A percentile compares a stretch with the other conserved stretches of the same genome.
phyloP scores from a whole-genome alignment of 1,140 invertebrate genomes.

The Trypoxylus dichotomus region DNA sequence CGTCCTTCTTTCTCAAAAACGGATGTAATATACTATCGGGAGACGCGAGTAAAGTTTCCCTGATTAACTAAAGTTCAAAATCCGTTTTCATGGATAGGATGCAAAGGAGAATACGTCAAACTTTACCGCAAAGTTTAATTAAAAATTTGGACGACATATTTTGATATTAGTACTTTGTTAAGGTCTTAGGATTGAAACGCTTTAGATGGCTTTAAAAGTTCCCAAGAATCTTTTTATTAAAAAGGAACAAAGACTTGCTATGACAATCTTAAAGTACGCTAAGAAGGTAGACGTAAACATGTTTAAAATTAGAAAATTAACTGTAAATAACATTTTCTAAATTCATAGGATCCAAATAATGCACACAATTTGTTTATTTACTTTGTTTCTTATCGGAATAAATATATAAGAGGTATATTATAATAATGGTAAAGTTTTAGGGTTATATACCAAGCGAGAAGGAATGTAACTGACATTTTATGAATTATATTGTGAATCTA shows the following conservation, averaged over 20 bases:
- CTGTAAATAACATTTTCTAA: no score
- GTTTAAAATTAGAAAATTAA: no score
- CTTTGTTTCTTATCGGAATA: no score
- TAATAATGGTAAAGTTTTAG: no score
- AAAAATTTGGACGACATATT: conserved; percentile 1
- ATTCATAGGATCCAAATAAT: no score
- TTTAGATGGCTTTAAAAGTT: not conserved
- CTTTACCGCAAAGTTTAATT: not conserved
- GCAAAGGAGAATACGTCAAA: not conserved
- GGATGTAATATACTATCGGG: not conserved
- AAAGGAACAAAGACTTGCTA: not conserved
- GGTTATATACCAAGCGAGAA: no score
- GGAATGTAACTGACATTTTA: no score
- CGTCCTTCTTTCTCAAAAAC: not conserved
- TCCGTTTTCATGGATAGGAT: not conserved
- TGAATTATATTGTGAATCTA: no score
- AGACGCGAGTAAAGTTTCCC: not conserved
- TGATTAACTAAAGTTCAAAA: not conserved
- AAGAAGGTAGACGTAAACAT: not conserved
- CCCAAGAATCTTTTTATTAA: not conserved
- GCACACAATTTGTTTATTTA: no score
- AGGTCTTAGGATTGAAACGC: not conserved
- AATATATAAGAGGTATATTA: no score
- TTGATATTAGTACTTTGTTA: not conserved
- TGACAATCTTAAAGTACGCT: not conserved